Base-by-base conservation (phyloP, 2,888 invertebrate genomes). In the Subacronicta megacephala region DNA sequence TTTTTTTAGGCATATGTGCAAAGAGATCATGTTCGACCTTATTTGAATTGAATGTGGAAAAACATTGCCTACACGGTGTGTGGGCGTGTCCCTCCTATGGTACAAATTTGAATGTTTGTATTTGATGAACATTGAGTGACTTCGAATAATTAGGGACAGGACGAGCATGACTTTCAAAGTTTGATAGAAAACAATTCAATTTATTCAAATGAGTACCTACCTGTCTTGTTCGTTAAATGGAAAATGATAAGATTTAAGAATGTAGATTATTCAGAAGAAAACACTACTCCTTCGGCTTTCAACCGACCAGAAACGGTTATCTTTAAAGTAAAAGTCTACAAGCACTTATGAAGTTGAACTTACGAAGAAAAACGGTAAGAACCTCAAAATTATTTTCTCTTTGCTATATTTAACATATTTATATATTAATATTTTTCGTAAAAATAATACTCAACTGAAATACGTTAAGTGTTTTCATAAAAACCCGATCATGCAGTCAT, bases 21-120 rank as follows among this genome's bases (percentile, higher is more conserved):
- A 60, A 57, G 68, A 41, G 9, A 18, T 43, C 62, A 61, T 75
- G 64, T 71, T 72, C 69, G 59, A 38, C 47, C 82, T 79, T 78
- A 87, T 89, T 89, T 84, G 84, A 89, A 89, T 87, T 84, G 84
- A 87, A 88, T 88, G 78, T 84, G 77, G 78, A 80, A 83, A 82
- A 71, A 80, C 69, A 73, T 78, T 75, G 58, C 67, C 60, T 69
- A 55, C 77, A 75, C 62, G 70, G 57, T 53, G 61, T 44, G 83
- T 82, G 72, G 88, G 87, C 72, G 85, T 77, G 73, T 75, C 78
- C 76, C 65, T 63, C 54, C 66, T 66, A 70, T 80, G 72, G 77
- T 75, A 77, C 77, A 83, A 82, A 82, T 83, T 80, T 74, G 67
- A 84, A 81, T 84, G 77, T 81, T 82, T 81, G 79, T 78, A 80